Conservation (phyloP, 2,113 vertebrate genomes). For the Odontesthes bonariensis region DNA sequence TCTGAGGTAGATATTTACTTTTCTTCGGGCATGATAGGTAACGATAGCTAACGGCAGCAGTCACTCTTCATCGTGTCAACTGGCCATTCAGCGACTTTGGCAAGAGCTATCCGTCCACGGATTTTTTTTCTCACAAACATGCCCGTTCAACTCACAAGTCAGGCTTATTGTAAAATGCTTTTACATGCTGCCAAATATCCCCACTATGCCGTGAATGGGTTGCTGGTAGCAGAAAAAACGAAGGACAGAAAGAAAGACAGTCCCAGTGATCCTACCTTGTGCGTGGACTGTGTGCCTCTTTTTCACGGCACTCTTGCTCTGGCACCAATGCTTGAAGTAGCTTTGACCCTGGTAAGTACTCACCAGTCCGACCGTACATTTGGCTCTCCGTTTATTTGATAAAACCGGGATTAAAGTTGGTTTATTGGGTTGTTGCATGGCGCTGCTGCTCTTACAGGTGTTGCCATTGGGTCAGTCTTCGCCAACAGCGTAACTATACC, state of each 20-base stretch:
- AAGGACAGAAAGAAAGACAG: constrained; percentile 85
- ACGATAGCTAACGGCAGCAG: constrained; percentile 58
- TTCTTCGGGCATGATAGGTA: constrained; percentile 43
- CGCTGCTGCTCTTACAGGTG: too few species aligned
- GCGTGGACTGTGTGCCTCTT: constrained; percentile 95
- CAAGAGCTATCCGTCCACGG: background rate
- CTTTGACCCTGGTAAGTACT: constrained; percentile 90
- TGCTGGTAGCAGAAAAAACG: constrained; percentile 91
- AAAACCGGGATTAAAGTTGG: too few species aligned
- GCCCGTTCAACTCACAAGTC: constrained; percentile 90
- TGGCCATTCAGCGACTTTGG: constrained; percentile 19
- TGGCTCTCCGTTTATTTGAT: too few species aligned
- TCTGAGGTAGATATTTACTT: constrained; percentile 50
- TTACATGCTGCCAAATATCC: constrained; percentile 95
- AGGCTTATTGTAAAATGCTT: constrained; percentile 97
- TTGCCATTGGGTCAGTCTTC: too few species aligned
- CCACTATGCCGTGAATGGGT: constrained; percentile 91
- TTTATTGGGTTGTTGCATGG: too few species aligned
- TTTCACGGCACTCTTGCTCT: constrained; percentile 94
- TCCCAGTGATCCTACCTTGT: constrained; percentile 80
- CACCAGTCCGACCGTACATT: background rate
- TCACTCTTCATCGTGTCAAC: constrained; percentile 7
- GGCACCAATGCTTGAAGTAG: constrained; percentile 95
- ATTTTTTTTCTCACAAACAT: constrained; percentile 75
- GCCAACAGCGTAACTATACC: too few species aligned